Percentiles rank a stretch among this genome's conserved stretches.
Conservation (phyloP, 2,888 invertebrate genomes). For the Agapostemon virescens region DNA sequence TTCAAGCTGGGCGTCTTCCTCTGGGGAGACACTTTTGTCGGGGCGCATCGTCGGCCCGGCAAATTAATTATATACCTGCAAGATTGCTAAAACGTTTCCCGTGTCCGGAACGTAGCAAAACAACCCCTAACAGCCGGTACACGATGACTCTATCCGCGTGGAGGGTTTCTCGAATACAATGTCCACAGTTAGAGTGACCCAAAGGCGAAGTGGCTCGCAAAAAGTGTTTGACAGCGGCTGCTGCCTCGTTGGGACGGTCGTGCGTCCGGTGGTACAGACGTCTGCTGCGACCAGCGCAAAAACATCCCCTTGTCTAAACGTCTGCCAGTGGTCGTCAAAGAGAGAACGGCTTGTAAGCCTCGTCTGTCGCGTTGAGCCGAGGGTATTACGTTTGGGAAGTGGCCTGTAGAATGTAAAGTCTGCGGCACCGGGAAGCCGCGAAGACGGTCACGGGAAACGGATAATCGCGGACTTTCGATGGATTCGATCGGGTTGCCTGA, state of each 20-base stretch:
- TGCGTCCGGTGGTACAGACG: not conserved
- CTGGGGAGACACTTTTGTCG: not conserved
- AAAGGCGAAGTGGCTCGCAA: conserved; percentile 17
- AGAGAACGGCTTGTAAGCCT: conserved; percentile 33
- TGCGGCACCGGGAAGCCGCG: not conserved
- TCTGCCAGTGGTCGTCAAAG: conserved; percentile 55
- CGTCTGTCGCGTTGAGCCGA: conserved; percentile 33
- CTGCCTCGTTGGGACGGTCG: not conserved
- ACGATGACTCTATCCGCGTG: not conserved
- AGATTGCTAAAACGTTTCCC: conserved; percentile 13
- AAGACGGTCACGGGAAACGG: not conserved
- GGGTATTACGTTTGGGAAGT: conserved; percentile 53
- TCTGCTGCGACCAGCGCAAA: conserved; percentile 31
- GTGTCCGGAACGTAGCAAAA: conserved; percentile 11
- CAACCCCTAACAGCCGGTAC: not conserved
- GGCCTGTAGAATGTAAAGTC: conserved; percentile 49
- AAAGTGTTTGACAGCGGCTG: conserved; percentile 32
- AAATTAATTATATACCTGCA: conserved; percentile 13
- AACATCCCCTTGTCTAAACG: conserved; percentile 55
- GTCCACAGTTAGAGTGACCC: conserved; percentile 20
- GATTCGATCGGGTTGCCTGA: conserved; percentile 8
- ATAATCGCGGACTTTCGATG: not conserved
- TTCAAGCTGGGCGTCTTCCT: not conserved
- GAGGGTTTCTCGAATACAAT: not conserved
- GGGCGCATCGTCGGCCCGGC: not conserved